phyloP scores from a whole-genome alignment of 2,113 vertebrate genomes.

The Gasterosteus aculeatus region DNA sequence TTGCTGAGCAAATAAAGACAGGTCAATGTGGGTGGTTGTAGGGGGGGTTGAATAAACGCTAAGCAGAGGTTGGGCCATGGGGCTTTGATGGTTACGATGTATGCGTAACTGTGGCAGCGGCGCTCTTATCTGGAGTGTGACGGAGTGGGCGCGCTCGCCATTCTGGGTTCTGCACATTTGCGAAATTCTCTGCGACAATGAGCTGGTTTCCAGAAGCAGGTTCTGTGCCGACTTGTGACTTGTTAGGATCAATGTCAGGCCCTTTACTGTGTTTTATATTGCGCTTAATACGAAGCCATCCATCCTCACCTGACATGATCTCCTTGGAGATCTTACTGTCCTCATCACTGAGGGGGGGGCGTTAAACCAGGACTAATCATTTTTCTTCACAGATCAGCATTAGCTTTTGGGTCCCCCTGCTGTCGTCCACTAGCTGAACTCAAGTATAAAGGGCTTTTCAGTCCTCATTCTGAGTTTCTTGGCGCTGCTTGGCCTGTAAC shows the following conservation, averaged over 20 bases:
- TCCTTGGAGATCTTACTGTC: too few relatives aligned
- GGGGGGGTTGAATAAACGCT: constrained; percentile 54
- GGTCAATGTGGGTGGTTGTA: constrained; percentile 36
- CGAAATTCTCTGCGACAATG: constrained; percentile 47
- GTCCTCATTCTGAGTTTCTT: constrained; percentile 59
- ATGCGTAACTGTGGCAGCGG: constrained; percentile 26
- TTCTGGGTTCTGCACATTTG: constrained; percentile 50
- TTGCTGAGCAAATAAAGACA: constrained; percentile 77
- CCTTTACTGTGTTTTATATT: background rate
- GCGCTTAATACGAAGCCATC: constrained; percentile 25
- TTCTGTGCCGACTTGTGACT: too few relatives aligned
- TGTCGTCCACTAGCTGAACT: background rate
- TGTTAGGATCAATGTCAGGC: too few relatives aligned
- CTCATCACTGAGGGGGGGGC: too few relatives aligned
- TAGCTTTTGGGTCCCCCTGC: constrained; percentile 27
- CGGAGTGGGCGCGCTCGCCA: constrained; percentile 22
- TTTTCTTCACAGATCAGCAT: constrained; percentile 23
- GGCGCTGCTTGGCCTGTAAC: constrained; percentile 46
- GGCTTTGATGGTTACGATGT: constrained; percentile 54
- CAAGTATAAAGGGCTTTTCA: background rate
- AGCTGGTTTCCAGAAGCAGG: background rate
- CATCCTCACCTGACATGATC: background rate
- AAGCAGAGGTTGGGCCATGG: constrained; percentile 42
- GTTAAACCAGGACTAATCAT: constrained; percentile 15
- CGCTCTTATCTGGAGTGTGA: background rate